Evolutionary conservation across 2,113 vertebrate genomes (phyloP), one percentile per base, ranked within the genome.

Genomic region (Anser cygnoides): DNA sequence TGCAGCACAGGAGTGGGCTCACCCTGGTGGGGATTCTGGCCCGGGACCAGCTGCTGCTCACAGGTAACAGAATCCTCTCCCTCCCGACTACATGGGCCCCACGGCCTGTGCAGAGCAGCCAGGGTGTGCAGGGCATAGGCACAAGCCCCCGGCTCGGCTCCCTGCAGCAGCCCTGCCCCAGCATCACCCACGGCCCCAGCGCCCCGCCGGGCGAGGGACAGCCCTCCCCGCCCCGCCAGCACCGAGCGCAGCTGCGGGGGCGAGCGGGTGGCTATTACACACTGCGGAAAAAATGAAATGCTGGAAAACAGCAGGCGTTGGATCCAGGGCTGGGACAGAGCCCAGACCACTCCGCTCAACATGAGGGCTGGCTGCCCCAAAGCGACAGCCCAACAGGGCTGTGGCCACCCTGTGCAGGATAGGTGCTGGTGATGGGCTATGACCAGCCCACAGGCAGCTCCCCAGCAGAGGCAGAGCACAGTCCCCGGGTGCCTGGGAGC

Each of bases 261-360:
- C 28, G 90, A 92, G 74, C 3, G 13, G 35, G 20, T 2, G 3
- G 89, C 67, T 88, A 63, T 97, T 95, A 96, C 94, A 94, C 85
- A 91, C 55, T 44, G 37, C 5, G 93, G 96, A 96, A 97, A 97
- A 95, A 95, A 96, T 96, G 94, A 96, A 96, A 83, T 0, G 8
- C 90, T 96, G 96, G 96, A 93, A 95, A 96, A 71, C 90, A 85
- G 85, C 94, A 35, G 54, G 55, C 57, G 13, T 92, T 79, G 82
- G 90, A 87, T 83, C 18, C 67, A 71, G 46, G 71, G 70, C 78
- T 82, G 78, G 54, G 91, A 87, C 7, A 0, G 83, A 87, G 78
- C 80, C 84, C 6, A 0, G 23, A 18, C 5, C 1, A 46, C 74
- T 79, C 31, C 2, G 10, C 6, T 19, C 12, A 10, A 55, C 52